phyloP scores from a whole-genome alignment of 92 coral and sea anemone genomes.

The Palythoa heliodiscus region DNA sequence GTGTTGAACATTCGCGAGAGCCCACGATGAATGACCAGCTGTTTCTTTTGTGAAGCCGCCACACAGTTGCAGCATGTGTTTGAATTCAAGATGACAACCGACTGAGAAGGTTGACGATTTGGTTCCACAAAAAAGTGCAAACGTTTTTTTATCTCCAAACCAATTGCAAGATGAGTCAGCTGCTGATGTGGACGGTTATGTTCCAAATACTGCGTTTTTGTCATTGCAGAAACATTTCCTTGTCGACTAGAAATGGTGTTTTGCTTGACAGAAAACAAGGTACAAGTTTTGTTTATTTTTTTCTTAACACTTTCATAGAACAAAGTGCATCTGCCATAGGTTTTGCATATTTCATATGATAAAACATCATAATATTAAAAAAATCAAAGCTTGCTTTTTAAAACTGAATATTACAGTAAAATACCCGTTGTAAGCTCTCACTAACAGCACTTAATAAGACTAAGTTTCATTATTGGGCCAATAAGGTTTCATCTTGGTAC shows the following conservation, averaged over 20 bases:
- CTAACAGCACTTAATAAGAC: too few relatives aligned
- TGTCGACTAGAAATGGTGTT: constrained; percentile 18
- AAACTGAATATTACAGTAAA: too few relatives aligned
- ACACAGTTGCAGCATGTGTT: neutral
- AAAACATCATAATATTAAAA: too few relatives aligned
- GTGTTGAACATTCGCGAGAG: neutral
- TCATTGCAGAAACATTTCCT: constrained; percentile 13
- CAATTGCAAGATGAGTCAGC: neutral
- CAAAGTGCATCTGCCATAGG: too few relatives aligned
- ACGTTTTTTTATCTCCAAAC: neutral
- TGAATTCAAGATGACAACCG: neutral
- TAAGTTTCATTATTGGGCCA: too few relatives aligned
- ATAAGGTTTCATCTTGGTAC: too few relatives aligned
- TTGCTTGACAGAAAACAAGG: constrained; percentile 24
- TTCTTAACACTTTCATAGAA: neutral
- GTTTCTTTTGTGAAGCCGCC: neutral
- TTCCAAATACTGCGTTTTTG: neutral
- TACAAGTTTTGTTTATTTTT: neutral
- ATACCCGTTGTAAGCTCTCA: too few relatives aligned
- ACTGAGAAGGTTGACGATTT: neutral
- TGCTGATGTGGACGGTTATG: neutral
- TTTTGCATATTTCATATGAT: neutral
- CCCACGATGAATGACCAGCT: constrained; percentile 7
- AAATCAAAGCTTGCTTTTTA: too few relatives aligned
- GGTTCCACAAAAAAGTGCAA: neutral